Base-by-base conservation (phyloP, 2,888 invertebrate genomes). In the Myathropa florea region DNA sequence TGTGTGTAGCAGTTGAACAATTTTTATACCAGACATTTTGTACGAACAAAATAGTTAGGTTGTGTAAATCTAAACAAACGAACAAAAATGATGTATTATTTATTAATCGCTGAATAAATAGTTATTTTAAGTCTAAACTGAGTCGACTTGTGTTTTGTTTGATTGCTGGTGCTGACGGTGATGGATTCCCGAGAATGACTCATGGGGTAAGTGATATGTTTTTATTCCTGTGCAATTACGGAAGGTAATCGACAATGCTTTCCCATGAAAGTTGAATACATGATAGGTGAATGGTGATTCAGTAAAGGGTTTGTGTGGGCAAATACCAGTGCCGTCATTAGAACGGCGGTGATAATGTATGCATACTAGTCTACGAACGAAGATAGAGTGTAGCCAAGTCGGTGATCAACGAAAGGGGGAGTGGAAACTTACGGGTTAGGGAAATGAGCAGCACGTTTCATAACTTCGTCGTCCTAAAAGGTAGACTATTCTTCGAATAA, bases 11-110 rank as follows among this genome's bases (percentile, higher is more conserved):
- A 46, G 46, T 39, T 68, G 36, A 64, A 61, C 39, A 60, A 33
- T 76, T 80, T 86, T 73, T 77, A 86, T 83, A 83, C 57, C 64
- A 82, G 46, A 68, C 46, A 59, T 86, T 86, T 86, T 83, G 36
- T 86, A 86, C 83, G 76, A 81, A 68, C 67, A 76, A 30, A 46
- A 75, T 28, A 39, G 30, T 24, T 53, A 23, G 24, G 24, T 57
- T 57, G 23, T 57, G 57, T 23, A 59, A 46, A 24, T 76, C 46
- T 33, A 24, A 85, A 77, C 33, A 67, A 59, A 61, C 24, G 26
- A 70, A 79, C 21, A 55, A 63, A 70, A 53, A 61, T 60, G 57
- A 39, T 82, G 77, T 67, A 75, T 86, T 83, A 86, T 86, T 86
- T 86, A 86, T 86, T 75, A 67, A 61, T 79, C 55, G 76, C 78